Evolutionary conservation across 2,888 invertebrate genomes (phyloP).

Genomic region (Caradrina kadenii): DNA sequence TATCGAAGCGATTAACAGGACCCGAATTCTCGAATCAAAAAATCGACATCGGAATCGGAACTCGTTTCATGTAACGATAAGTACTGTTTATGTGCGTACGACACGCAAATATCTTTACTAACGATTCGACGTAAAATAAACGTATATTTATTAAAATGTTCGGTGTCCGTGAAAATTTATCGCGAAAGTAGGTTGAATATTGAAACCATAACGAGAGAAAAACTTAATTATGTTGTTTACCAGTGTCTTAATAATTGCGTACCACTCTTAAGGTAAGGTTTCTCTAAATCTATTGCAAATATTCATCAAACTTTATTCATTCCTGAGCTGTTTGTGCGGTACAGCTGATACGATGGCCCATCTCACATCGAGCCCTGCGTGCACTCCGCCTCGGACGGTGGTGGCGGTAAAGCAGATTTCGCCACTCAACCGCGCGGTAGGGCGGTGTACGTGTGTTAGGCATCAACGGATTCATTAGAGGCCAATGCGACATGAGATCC

Average conservation of each 20-base stretch:
- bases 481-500: no score
- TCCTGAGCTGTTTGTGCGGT: no score
- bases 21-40: conserved; percentile 30
- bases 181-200: conserved; percentile 56
- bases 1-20: conserved; percentile 12
- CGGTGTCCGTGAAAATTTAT: conserved; percentile 50
- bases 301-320: no score
- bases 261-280: neutral
- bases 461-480: no score
- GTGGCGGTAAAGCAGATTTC: no score
- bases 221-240: conserved; percentile 19
- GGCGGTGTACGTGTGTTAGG: no score
- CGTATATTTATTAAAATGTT: conserved; percentile 47
- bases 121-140: conserved; percentile 36
- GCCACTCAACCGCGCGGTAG: no score
- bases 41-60: conserved; percentile 47
- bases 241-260: neutral
- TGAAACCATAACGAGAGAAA: conserved; percentile 42
- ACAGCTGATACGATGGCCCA: no score
- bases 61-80: conserved; percentile 46
- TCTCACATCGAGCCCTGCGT: no score
- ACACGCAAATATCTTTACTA: conserved; percentile 41
- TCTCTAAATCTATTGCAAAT: neutral
- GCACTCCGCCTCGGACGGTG: no score
- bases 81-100: conserved; percentile 28